Percentiles rank a stretch among this genome's conserved stretches.
Conservation (phyloP, 2,888 invertebrate genomes). For the Linnaemya tessellans region DNA sequence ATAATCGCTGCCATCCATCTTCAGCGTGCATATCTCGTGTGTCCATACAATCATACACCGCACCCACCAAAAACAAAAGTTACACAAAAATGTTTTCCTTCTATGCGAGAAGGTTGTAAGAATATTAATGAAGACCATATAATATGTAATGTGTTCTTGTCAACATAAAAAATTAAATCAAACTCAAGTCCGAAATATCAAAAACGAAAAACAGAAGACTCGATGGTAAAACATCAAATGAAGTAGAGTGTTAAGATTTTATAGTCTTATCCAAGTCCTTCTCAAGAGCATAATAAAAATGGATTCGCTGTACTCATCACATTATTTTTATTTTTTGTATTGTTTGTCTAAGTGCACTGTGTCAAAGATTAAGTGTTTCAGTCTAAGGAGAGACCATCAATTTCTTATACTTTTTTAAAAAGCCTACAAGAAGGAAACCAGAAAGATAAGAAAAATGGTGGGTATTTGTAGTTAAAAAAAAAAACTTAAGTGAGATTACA, state of each 20-base stretch:
- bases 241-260: background rate
- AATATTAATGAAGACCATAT: background rate
- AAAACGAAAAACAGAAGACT: too few relatives aligned
- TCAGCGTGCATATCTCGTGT: background rate
- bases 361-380: background rate
- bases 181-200: background rate
- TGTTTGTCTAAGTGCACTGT: background rate
- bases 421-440: too few relatives aligned
- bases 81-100: background rate
- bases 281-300: background rate
- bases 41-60: background rate
- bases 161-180: slow-evolving; percentile 6
- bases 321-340: too few relatives aligned
- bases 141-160: background rate
- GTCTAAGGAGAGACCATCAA: too few relatives aligned
- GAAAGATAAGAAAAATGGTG: too few relatives aligned
- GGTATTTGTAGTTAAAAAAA: too few relatives aligned
- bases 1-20: background rate
- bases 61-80: too few relatives aligned
- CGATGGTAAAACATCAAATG: background rate
- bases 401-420: too few relatives aligned
- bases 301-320: background rate
- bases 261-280: background rate
- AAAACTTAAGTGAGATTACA: too few relatives aligned
- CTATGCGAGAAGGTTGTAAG: background rate